These are phyloP conservation scores for Abscondita cerata DNA, from an alignment of 2,888 invertebrate genomes.

Conservation along the genomic window DNA sequence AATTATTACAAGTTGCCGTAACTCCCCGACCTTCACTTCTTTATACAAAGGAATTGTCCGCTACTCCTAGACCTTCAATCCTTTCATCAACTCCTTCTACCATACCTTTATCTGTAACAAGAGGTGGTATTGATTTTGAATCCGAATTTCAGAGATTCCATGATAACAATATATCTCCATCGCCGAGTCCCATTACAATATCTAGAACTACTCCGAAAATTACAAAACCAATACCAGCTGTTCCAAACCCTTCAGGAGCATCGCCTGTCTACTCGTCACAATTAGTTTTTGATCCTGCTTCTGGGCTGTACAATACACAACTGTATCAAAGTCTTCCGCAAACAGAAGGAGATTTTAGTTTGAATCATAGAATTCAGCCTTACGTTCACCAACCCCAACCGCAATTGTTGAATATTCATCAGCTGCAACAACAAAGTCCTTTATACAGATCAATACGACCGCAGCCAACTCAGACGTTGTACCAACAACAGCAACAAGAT, in stretches of 20 bases:
- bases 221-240: conserved; percentile 55
- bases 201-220: conserved; percentile 52
- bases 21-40: conserved; percentile 63
- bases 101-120: conserved; percentile 50
- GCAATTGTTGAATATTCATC: conserved; percentile 65
- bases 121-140: conserved; percentile 68
- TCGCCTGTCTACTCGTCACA: conserved; percentile 80
- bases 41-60: conserved; percentile 52
- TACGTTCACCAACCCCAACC: conserved; percentile 67
- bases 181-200: conserved; percentile 56
- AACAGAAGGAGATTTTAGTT: conserved; percentile 72
- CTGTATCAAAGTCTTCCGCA: conserved; percentile 79
- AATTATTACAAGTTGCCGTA: conserved; percentile 64
- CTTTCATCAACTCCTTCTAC: conserved; percentile 49
- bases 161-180: conserved; percentile 67
- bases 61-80: conserved; percentile 50
- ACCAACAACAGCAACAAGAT: conserved; percentile 73
- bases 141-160: conserved; percentile 78
- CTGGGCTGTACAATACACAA: conserved; percentile 81
- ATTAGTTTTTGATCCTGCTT: conserved; percentile 76
- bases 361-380: conserved; percentile 78
- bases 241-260: conserved; percentile 54
- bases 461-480: conserved; percentile 45
- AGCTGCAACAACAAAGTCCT: conserved; percentile 63
- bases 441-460: conserved; percentile 58